phyloP scores from a whole-genome alignment of 2,888 invertebrate species.

The Drosophila longiperda region DNA sequence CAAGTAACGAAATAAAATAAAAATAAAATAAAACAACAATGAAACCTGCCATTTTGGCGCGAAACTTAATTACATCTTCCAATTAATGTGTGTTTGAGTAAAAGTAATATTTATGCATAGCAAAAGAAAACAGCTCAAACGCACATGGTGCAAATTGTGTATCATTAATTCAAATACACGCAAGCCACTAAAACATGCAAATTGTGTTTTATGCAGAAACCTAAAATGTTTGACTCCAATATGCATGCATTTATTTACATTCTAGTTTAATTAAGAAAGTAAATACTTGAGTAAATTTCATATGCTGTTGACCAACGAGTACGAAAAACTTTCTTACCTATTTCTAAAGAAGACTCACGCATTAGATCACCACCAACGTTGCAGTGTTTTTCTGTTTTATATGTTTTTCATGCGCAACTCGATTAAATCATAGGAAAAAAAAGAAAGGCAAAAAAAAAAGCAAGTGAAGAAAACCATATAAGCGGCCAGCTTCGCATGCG shows the following conservation, averaged over 20 bases:
- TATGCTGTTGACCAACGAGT: too few relatives aligned
- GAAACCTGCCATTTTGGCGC: constrained; percentile 21
- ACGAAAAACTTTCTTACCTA: neutral
- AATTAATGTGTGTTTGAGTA: constrained; percentile 32
- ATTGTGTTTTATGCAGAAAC: neutral
- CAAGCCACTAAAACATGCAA: constrained; percentile 2
- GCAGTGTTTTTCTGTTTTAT: neutral
- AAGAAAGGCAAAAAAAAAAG: constrained; percentile 17
- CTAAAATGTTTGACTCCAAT: neutral
- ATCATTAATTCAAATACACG: constrained; percentile 18
- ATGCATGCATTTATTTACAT: constrained; percentile 1
- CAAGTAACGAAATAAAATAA: constrained; percentile 13
- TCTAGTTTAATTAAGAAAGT: neutral
- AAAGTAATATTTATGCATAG: constrained; percentile 20
- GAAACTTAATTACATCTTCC: constrained; percentile 37
- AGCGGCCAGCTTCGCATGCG: constrained; percentile 57
- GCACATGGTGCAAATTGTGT: constrained; percentile 10
- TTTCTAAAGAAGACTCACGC: neutral
- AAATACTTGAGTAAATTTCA: neutral
- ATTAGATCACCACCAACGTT: constrained; percentile 6
- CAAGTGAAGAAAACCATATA: constrained; percentile 16
- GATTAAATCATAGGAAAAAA: constrained; percentile 42
- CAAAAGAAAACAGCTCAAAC: neutral
- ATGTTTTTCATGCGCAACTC: constrained; percentile 9
- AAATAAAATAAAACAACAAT: constrained; percentile 19